Evolutionary conservation across 2,888 invertebrate species (phyloP), one percentile per base, ranked within the genome.

Genomic region (Philereme transversata): DNA sequence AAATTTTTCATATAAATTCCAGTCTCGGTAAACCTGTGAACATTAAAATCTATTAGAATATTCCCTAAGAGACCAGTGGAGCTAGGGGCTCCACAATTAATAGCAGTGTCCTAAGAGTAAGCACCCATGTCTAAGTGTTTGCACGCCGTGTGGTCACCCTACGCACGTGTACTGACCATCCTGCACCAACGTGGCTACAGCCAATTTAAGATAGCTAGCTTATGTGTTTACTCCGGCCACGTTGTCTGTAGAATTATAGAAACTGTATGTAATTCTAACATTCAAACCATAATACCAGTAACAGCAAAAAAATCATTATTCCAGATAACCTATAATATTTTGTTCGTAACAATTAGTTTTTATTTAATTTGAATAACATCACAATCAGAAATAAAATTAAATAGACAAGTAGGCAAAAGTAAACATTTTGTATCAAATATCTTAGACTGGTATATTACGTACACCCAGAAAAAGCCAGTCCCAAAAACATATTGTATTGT

Each of bases 101-200:
- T 74, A 64, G 65, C 71, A 67, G 57, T 34, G 56, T 52, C 51
- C 49, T 63, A 59, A 59, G 63, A 48, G 69, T 72, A 70, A 64
- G 70, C 71, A 72, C 68, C 78, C 78, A 67, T 77, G 75, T 75
- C 74, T 72, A 69, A 77, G 75, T 78, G 74, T 75, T 73, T 69
- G 72, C 69, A 64, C 71, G 71, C 65, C 71, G 65, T 64, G 72
- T 70, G 75, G 77, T 71, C 77, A 72, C 76, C 77, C 75, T 41
- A 48, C 56, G 62, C 74, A 71, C 68, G 71, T 72, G 73, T 38
- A 68, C 59, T 72, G 74, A 70, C 76, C 78, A 70, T 73, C 67
- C 70, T 67, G 64, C 63, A 61, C 59, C 58, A 64, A 69, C 65
- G 62, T 41, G 44, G 33, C 51, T 34, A 8, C 4, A 49, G n/a